These are phyloP conservation scores for Heliconius ethilla DNA, from an alignment of 2,888 invertebrate genomes.

Conservation along the genomic window DNA sequence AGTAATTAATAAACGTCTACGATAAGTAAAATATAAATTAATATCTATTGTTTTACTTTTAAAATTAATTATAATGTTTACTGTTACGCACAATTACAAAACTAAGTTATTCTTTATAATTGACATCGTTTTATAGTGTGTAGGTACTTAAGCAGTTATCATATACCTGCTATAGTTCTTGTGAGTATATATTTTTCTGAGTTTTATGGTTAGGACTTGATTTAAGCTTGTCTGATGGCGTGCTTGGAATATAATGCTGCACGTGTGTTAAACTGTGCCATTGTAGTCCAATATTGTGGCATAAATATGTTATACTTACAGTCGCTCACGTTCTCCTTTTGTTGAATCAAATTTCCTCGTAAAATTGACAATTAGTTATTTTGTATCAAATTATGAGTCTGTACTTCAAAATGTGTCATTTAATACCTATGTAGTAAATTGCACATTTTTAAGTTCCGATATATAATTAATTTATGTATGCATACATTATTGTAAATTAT, in stretches of 20 bases:
- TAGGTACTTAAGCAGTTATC: neutral
- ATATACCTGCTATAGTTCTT: neutral
- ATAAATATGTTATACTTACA: constrained; percentile 23
- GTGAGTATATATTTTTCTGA: neutral
- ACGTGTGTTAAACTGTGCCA: constrained; percentile 42
- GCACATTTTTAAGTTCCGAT: neutral
- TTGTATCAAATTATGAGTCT: neutral
- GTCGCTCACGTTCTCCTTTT: neutral
- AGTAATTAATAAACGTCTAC: too few relatives aligned
- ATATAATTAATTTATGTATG: neutral
- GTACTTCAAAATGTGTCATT: neutral
- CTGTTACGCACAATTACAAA: neutral
- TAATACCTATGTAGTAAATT: too few relatives aligned
- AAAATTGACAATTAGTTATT: neutral
- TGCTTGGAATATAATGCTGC: constrained; percentile 40
- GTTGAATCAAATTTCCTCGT: neutral
- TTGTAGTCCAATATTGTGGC: constrained; percentile 32
- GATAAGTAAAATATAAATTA: too few relatives aligned
- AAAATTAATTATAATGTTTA: neutral
- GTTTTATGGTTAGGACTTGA: constrained; percentile 9
- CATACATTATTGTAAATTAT: too few relatives aligned
- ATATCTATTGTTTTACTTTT: neutral
- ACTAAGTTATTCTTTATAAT: neutral
- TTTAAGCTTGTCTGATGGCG: constrained; percentile 27
- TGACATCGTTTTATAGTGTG: neutral